Evolutionary conservation across 1,140 invertebrate species (phyloP).

Genomic region (Aphelenchoides avenae): DNA sequence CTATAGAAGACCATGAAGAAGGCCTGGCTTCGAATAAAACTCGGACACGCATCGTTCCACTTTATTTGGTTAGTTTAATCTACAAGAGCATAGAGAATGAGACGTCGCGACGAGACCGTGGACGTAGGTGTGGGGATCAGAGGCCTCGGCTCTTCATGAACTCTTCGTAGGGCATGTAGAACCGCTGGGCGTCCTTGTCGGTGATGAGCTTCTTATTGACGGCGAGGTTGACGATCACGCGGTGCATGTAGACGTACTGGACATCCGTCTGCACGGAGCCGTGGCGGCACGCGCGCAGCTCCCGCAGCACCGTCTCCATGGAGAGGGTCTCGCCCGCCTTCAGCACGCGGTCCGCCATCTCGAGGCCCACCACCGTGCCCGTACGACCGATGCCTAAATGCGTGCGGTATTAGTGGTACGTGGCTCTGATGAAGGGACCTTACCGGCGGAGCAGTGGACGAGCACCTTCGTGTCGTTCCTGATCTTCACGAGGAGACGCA

Average conservation of each 20-base stretch:
- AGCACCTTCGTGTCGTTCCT: constrained; percentile 2
- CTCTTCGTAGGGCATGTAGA: too few species aligned
- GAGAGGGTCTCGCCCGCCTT: constrained; percentile 28
- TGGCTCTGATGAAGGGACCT: neutral
- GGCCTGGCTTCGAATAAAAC: too few species aligned
- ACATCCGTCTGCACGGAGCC: constrained; percentile 42
- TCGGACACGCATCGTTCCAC: too few species aligned
- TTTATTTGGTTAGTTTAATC: too few species aligned
- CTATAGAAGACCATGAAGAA: too few species aligned
- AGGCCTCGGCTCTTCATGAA: too few species aligned
- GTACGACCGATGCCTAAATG: constrained; percentile 40
- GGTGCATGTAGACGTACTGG: constrained; percentile 46
- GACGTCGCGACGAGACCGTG: too few species aligned
- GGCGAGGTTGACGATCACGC: constrained; percentile 36
- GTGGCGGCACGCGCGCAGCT: constrained; percentile 41
- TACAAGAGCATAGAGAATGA: too few species aligned
- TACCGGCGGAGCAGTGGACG: constrained; percentile 44
- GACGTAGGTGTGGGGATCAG: too few species aligned
- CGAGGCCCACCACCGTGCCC: constrained; percentile 37
- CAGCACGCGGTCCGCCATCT: constrained; percentile 31
- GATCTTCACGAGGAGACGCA: constrained; percentile 24
- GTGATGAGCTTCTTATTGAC: too few species aligned
- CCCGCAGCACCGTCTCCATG: constrained; percentile 25
- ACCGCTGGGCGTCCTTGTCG: too few species aligned
- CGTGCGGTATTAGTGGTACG: neutral